Base-by-base conservation (phyloP, 2,888 invertebrate species). In the Nasonia oneida region DNA sequence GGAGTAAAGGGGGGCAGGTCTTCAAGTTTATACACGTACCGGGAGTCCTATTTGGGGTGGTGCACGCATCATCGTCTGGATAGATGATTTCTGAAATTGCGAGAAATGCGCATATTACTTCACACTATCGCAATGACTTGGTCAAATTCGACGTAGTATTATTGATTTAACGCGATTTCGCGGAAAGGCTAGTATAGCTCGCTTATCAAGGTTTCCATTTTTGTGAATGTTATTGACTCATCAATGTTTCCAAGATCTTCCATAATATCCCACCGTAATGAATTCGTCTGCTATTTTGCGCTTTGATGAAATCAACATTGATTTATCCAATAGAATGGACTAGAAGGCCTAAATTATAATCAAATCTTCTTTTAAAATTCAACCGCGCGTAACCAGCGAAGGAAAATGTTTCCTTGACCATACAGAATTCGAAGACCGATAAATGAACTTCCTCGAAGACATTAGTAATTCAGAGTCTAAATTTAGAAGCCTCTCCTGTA, bases 1-100 rank as follows among this genome's bases (percentile, higher is more conserved):
- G 71, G 3, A 94, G 87, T 0, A 95, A 88, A 0, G 89, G 76
- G 0, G 90, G 89, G 88, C 96, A 96, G 1, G 92, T 86, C 47
- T 92, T 92, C 81, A 95, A 93, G 0, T 91, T 90, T 33, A 94
- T 91, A 88, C 96, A 96, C 15, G 87, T 87, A 0, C 95, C 96
- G 10, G 89, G 74, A 64, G 87, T 84, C 29, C 91, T 88, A 10
- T 91, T 88, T 0, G 95, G 94, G 1, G 94, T 94, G 2, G 15
- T 53, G 18, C 87, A 87, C 3, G 0, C 8, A 23, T 5, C 33
- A 0, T 85, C 78, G 0, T 78, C 71, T 1, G 81, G 77, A 79
- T 53, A 84, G 5, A 29, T n/a, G 0, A 81, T 42, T 81, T 84
- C 86, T 86, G 57, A 29, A 84, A 61, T 61, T 18, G 23, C 23